Percentiles rank a stretch among this genome's conserved stretches.
phyloP scores from a whole-genome alignment of 2,888 invertebrate genomes.

The Erebia palarica region DNA sequence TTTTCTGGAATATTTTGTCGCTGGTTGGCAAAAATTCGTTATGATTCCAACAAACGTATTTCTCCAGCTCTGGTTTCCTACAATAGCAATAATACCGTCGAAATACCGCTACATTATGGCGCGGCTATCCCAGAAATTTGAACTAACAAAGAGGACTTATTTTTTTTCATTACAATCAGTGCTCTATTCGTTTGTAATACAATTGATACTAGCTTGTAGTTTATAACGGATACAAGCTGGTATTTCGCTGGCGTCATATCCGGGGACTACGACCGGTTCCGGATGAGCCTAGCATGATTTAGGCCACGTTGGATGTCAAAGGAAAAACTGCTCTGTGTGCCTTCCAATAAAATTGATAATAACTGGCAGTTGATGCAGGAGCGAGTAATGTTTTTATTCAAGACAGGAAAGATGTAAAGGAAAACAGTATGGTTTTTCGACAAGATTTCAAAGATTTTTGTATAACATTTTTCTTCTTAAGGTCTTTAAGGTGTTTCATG shows the following conservation, averaged over 20 bases:
- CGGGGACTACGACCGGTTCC: slow-evolving; percentile 69
- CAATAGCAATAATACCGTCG: no score
- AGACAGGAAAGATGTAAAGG: neutral
- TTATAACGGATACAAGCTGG: slow-evolving; percentile 58
- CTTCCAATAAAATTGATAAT: neutral
- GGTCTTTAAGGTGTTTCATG: no score
- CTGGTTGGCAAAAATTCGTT: no score
- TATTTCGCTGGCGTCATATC: slow-evolving; percentile 65
- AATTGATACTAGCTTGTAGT: slow-evolving; percentile 11
- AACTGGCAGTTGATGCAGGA: neutral
- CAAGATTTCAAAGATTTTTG: neutral
- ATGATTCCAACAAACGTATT: no score
- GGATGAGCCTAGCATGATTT: slow-evolving; percentile 35
- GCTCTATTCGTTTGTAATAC: neutral
- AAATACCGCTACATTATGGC: no score
- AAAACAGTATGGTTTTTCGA: neutral
- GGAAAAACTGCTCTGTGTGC: neutral
- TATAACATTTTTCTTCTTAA: neutral
- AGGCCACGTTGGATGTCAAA: slow-evolving; percentile 21
- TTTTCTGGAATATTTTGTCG: no score
- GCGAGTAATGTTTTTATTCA: slow-evolving; percentile 1
- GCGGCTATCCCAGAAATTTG: no score
- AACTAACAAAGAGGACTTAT: neutral
- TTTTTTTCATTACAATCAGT: neutral
- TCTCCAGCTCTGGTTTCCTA: no score